Conservation (phyloP, 1,140 invertebrate genomes). For the Pteromalus puparum region DNA sequence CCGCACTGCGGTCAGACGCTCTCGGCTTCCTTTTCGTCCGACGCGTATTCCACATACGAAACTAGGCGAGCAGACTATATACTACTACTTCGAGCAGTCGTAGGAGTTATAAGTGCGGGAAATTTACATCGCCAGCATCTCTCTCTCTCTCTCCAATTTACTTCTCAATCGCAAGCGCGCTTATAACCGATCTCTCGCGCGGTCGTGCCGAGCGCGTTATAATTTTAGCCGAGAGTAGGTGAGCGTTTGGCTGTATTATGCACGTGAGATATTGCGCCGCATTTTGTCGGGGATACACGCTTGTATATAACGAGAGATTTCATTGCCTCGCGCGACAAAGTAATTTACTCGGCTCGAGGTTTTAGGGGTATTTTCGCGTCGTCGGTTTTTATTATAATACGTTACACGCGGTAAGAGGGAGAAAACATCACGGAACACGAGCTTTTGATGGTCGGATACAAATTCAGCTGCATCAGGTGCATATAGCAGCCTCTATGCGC, state of each 20-base stretch:
- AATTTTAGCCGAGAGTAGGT: neutral
- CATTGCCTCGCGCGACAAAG: too few relatives aligned
- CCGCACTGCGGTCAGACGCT: neutral
- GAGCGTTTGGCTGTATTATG: neutral
- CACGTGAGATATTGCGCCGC: neutral
- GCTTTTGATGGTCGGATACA: too few relatives aligned
- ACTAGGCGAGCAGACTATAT: slow-evolving; percentile 4
- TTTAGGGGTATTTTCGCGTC: too few relatives aligned
- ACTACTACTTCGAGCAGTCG: neutral
- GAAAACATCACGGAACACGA: too few relatives aligned
- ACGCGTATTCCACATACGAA: neutral
- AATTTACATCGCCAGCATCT: neutral
- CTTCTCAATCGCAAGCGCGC: neutral
- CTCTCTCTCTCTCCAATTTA: neutral
- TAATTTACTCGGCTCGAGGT: too few relatives aligned
- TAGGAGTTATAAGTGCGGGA: neutral
- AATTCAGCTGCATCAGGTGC: too few relatives aligned
- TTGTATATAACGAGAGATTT: too few relatives aligned
- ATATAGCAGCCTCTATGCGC: too few relatives aligned
- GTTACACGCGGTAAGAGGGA: too few relatives aligned
- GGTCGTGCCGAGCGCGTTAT: neutral
- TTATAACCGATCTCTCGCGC: neutral
- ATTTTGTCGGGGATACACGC: too few relatives aligned
- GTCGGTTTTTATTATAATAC: too few relatives aligned
- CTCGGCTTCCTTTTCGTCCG: neutral